Evolutionary conservation across 2,888 invertebrate species (phyloP).

Genomic region (Salticus scenicus): DNA sequence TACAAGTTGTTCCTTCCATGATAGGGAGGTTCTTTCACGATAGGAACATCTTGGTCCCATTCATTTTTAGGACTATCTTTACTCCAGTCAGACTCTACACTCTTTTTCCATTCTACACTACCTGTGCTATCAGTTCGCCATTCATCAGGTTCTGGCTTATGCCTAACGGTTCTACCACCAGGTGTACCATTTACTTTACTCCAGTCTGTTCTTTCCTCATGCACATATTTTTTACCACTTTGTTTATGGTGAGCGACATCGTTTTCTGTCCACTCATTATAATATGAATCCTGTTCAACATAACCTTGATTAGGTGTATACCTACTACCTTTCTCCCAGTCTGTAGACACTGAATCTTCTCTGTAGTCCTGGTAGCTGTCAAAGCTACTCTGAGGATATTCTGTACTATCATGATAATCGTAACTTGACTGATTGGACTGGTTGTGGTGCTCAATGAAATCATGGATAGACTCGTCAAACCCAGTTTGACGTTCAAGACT

Average conservation of each 20-base stretch:
- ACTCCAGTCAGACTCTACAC: conserved; percentile 53
- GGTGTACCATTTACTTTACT: conserved; percentile 56
- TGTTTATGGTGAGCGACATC: conserved; percentile 8
- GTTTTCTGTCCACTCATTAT: conserved; percentile 46
- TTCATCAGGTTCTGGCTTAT: conserved; percentile 34
- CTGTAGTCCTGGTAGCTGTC: conserved; percentile 65
- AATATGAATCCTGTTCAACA: conserved; percentile 43
- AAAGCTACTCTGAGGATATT: conserved; percentile 70
- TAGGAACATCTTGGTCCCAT: conserved; percentile 18
- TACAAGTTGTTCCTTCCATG: conserved; percentile 29
- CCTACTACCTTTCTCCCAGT: conserved; percentile 27
- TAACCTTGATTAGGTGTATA: conserved; percentile 31
- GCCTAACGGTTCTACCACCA: conserved; percentile 22
- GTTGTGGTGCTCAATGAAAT: conserved; percentile 31
- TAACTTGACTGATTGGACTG: conserved; percentile 46
- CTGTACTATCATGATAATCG: conserved; percentile 68
- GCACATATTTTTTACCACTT: conserved; percentile 23
- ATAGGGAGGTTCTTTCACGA: conserved; percentile 21
- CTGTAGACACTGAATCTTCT: conserved; percentile 50
- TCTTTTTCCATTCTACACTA: conserved; percentile 57
- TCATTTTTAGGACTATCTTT: conserved; percentile 44
- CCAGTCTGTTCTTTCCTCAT: conserved; percentile 48
- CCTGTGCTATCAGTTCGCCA: conserved; percentile 51
- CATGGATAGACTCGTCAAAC: conserved; percentile 69
- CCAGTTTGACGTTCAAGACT: conserved; percentile 72